These are phyloP conservation scores for Heliocidaris erythrogramma DNA, from an alignment of 35 echinoderm and acorn worm genomes.

Conservation along the genomic window DNA sequence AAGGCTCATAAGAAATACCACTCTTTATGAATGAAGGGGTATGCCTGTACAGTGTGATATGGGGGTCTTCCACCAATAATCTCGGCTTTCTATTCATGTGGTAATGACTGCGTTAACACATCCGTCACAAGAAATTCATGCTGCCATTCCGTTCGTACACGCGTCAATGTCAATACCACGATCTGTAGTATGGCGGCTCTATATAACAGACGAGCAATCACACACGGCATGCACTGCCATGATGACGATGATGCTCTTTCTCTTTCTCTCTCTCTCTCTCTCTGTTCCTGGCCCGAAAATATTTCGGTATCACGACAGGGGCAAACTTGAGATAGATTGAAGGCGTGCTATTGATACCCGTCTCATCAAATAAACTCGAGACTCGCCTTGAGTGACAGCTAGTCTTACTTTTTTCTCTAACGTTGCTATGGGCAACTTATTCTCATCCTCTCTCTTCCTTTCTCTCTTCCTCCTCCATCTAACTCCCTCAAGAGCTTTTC, in stretches of 20 bases:
- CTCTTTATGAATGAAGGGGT: neutral
- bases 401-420: neutral
- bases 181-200: neutral
- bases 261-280: too few species aligned
- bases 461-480: neutral
- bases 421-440: neutral
- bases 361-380: conserved; percentile 17
- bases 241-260: neutral
- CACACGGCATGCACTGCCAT: neutral
- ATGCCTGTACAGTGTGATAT: too few species aligned
- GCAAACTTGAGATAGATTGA: conserved; percentile 11
- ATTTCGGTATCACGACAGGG: conserved; percentile 1
- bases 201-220: neutral
- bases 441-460: neutral
- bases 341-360: neutral
- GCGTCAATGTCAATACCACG: conserved; percentile 19
- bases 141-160: conserved; percentile 5
- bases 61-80: neutral
- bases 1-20: neutral
- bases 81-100: neutral
- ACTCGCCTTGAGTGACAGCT: conserved; percentile 8
- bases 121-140: neutral
- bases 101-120: neutral
- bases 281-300: neutral
- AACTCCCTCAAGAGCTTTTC: neutral